These are phyloP conservation scores for Charina bottae DNA, from an alignment of 2,113 vertebrate genomes.

Conservation along the genomic window DNA sequence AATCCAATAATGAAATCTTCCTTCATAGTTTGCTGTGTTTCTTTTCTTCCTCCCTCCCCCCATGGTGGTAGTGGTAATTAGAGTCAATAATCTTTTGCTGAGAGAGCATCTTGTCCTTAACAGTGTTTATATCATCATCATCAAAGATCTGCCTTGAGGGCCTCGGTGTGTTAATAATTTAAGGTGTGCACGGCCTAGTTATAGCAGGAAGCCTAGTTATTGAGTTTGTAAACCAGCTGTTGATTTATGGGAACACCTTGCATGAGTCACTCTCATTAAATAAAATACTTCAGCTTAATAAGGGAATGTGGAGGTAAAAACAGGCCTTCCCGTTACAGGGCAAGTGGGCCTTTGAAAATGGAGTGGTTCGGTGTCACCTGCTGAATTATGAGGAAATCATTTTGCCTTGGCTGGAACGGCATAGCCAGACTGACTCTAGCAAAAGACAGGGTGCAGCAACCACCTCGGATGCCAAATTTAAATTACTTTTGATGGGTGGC, in stretches of 20 bases:
- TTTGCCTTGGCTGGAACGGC: background rate
- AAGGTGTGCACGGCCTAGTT: constrained; percentile 91
- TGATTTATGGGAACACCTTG: constrained; percentile 98
- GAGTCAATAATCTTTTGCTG: constrained; percentile 97
- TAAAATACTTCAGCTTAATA: constrained; percentile 88
- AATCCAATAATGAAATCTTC: constrained; percentile 82
- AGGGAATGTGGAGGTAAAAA: constrained; percentile 80
- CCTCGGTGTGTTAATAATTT: constrained; percentile 97
- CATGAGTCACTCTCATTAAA: constrained; percentile 93
- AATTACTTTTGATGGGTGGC: background rate
- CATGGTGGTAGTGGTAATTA: constrained; percentile 95
- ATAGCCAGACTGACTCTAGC: background rate
- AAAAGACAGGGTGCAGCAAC: background rate
- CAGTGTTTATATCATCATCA: constrained; percentile 92
- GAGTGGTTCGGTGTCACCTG: constrained; percentile 74
- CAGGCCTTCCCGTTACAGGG: constrained; percentile 77
- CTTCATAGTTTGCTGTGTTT: constrained; percentile 81
- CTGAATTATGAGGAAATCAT: constrained; percentile 60
- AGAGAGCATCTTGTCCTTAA: constrained; percentile 95
- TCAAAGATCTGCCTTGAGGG: constrained; percentile 97
- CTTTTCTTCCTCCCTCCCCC: constrained; percentile 62
- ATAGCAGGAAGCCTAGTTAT: constrained; percentile 96
- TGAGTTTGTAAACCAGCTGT: constrained; percentile 97
- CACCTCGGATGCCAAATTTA: background rate
- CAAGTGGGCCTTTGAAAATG: constrained; percentile 74